These are phyloP conservation scores for Zele albiditarsus DNA, from an alignment of 2,888 invertebrate genomes.

Conservation along the genomic window DNA sequence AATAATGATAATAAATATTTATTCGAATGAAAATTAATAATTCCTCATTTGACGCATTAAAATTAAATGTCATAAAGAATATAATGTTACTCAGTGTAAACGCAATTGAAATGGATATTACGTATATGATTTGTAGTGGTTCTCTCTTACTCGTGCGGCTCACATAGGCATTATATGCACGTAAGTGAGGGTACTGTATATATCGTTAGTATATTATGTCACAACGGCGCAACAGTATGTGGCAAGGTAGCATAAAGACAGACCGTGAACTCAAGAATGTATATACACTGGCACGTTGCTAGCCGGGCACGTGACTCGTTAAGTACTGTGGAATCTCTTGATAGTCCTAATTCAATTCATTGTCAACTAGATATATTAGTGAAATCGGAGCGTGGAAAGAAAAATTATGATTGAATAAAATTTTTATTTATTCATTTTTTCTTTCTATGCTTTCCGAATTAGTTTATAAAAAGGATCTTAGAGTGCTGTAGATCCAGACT, in stretches of 20 bases:
- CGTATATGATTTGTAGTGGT: background rate
- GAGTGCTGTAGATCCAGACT: background rate
- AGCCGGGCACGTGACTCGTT: conserved; percentile 58
- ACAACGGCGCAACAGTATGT: conserved; percentile 22
- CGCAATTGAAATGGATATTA: background rate
- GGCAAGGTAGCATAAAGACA: conserved; percentile 50
- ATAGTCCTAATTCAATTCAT: conserved; percentile 5
- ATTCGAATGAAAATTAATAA: background rate
- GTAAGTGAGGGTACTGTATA: conserved; percentile 25
- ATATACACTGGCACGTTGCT: conserved; percentile 59
- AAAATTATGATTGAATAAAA: background rate
- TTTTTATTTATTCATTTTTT: conserved; percentile 18
- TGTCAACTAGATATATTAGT: background rate
- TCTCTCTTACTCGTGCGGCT: background rate
- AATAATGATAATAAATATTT: background rate
- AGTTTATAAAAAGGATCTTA: background rate
- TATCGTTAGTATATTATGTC: conserved; percentile 35
- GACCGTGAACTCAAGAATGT: conserved; percentile 61
- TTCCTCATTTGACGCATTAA: too few relatives aligned
- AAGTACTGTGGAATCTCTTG: background rate
- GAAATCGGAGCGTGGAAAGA: background rate
- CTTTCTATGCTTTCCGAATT: background rate
- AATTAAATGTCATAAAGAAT: background rate
- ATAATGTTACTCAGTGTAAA: background rate
- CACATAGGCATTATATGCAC: conserved; percentile 12